Evolutionary conservation across 2,888 invertebrate species (phyloP), one percentile per base, ranked within the genome.

Genomic region (Apamea sordens): DNA sequence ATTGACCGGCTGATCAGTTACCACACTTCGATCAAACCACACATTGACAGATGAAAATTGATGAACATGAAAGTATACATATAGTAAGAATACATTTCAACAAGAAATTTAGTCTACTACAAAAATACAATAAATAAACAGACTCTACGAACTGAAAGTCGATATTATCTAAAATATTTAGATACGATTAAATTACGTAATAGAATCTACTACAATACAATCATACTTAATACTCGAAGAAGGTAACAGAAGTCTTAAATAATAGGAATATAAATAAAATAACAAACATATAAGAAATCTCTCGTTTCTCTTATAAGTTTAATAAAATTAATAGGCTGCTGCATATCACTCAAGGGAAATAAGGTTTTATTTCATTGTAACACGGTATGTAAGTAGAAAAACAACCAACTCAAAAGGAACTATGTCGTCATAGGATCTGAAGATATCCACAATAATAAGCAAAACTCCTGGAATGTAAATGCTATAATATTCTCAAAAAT

Each of bases 401-500:
- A 70, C 65, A 61, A 79, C 28, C 24, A 36, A 61, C 11, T 61
- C 44, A 63, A 70, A 72, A 84, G 44, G 72, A 77, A 84, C 76
- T 64, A 53, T 76, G 15, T 50, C 65, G 65, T 59, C 50, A 41
- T 41, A 68, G n/a, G 36, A 64, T 73, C 59, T 47, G 10, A 73
- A 68, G 36, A 72, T 28, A 73, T 84, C 50, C 56, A 73, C 44
- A 47, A 74, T 68, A 76, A 36, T 32, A 85, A 87, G 72, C 74
- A 47, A 73, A 87, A 70, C 56, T 80, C 44, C 70, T 74, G 82
- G 83, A 85, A 83, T 86, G 82, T 89, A 81, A 84, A 80, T 83
- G 79, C 82, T 78, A 65, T 75, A n/a, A 41, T 73, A 71, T 81
- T 85, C 76, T 56, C 72, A 71, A 67, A 53, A 70, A 15, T 68